A percentile compares a stretch with the other conserved stretches of the same genome.
phyloP scores from a whole-genome alignment of 2,888 invertebrate species.

The Aromia moschata region DNA sequence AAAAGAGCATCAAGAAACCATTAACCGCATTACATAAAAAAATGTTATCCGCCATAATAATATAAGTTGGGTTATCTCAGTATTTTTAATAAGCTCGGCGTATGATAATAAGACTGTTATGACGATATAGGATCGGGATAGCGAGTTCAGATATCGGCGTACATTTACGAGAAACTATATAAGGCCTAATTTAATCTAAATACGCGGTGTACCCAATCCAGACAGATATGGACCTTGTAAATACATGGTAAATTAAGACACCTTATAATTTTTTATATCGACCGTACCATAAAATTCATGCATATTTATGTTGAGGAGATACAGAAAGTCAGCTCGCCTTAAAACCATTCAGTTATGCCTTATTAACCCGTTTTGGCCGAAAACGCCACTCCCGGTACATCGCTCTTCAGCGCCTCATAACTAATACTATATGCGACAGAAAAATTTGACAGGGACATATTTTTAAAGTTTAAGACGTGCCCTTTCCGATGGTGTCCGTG shows the following conservation, averaged over 20 bases:
- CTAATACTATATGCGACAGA: too few relatives aligned
- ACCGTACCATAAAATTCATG: not conserved
- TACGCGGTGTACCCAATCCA: slow-evolving; percentile 1
- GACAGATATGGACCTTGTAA: slow-evolving; percentile 1
- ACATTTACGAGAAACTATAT: slow-evolving; percentile 15
- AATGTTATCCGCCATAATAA: slow-evolving; percentile 17
- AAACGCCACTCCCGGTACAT: too few relatives aligned
- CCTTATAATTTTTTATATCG: not conserved
- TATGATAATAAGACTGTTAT: slow-evolving; percentile 21
- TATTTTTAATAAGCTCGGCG: slow-evolving; percentile 16
- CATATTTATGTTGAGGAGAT: not conserved
- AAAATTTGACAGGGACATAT: too few relatives aligned
- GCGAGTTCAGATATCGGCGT: slow-evolving; percentile 9
- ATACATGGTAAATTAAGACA: slow-evolving; percentile 9
- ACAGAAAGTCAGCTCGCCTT: not conserved
- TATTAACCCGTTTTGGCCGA: too few relatives aligned
- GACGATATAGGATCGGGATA: slow-evolving; percentile 4
- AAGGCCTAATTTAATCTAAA: slow-evolving; percentile 14
- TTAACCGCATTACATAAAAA: slow-evolving; percentile 16
- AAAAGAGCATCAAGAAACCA: slow-evolving; percentile 7
- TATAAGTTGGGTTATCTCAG: slow-evolving; percentile 2
- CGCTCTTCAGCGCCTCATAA: too few relatives aligned
- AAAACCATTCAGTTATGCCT: too few relatives aligned
- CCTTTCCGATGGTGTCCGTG: too few relatives aligned
- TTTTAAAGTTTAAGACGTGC: too few relatives aligned